phyloP scores from a whole-genome alignment of 2,888 invertebrate genomes.

The Portevinia maculata region DNA sequence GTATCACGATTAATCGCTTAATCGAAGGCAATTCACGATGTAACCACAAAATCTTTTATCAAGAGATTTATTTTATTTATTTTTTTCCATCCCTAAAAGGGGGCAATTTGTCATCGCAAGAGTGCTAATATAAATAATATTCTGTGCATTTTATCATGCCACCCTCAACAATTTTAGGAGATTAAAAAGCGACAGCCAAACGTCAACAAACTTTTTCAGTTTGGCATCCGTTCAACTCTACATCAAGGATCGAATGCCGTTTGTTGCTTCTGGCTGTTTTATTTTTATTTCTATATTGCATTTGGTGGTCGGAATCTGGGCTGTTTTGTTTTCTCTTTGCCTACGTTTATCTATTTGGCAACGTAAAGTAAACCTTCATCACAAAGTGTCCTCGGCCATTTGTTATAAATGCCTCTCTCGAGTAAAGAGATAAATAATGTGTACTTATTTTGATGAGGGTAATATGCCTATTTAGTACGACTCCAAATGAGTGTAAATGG shows the following conservation, averaged over 20 bases:
- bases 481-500: slow-evolving; percentile 1
- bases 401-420: slow-evolving; percentile 35
- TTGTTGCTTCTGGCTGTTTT: slow-evolving; percentile 66
- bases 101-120: slow-evolving; percentile 69
- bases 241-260: slow-evolving; percentile 56
- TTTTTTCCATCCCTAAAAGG: slow-evolving; percentile 38
- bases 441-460: slow-evolving; percentile 35
- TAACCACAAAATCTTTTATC: slow-evolving; percentile 1
- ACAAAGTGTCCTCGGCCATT: slow-evolving; percentile 33
- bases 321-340: neutral
- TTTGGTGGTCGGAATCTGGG: slow-evolving; percentile 32
- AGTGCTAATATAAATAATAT: slow-evolving; percentile 40
- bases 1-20: too few species aligned
- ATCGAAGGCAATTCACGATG: neutral
- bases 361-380: slow-evolving; percentile 27
- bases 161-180: slow-evolving; percentile 42
- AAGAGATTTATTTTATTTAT: slow-evolving; percentile 20
- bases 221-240: slow-evolving; percentile 64
- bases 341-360: slow-evolving; percentile 51
- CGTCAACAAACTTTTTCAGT: slow-evolving; percentile 66
- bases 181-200: slow-evolving; percentile 47
- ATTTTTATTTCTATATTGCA: slow-evolving; percentile 47
- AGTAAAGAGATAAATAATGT: slow-evolving; percentile 53
- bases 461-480: slow-evolving; percentile 28
- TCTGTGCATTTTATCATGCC: slow-evolving; percentile 50